phyloP scores from a whole-genome alignment of 2,888 invertebrate species.

The Drosophila meridiana region DNA sequence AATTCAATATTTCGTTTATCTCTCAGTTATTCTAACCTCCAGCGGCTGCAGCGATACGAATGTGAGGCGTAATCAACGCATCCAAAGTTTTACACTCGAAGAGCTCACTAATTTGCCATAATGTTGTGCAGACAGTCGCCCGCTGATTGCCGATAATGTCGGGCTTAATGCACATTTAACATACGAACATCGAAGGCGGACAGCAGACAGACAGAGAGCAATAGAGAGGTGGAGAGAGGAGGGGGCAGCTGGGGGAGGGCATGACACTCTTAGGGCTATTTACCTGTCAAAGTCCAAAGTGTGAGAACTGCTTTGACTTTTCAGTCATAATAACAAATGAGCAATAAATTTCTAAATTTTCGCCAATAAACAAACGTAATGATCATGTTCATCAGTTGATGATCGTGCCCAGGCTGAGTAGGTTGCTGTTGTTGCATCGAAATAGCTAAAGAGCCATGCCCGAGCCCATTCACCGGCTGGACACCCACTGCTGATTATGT shows the following conservation, averaged over 20 bases:
- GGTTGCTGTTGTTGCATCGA: slow-evolving; percentile 20
- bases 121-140: slow-evolving; percentile 55
- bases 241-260: background rate
- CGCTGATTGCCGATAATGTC: slow-evolving; percentile 72
- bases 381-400: slow-evolving; percentile 57
- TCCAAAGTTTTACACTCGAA: slow-evolving; percentile 23
- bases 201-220: background rate
- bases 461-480: slow-evolving; percentile 57
- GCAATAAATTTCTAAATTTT: slow-evolving; percentile 80
- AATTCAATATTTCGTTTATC: slow-evolving; percentile 19
- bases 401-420: slow-evolving; percentile 34
- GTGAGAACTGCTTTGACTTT: slow-evolving; percentile 71
- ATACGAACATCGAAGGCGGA: slow-evolving; percentile 17
- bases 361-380: slow-evolving; percentile 79
- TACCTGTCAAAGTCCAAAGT: slow-evolving; percentile 67
- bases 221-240: background rate
- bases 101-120: slow-evolving; percentile 56
- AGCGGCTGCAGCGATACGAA: slow-evolving; percentile 12
- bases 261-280: slow-evolving; percentile 55
- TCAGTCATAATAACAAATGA: slow-evolving; percentile 66
- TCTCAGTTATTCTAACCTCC: slow-evolving; percentile 36
- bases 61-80: slow-evolving; percentile 32
- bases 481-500: slow-evolving; percentile 76
- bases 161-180: slow-evolving; percentile 68
- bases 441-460: slow-evolving; percentile 30